Percentiles rank a stretch among this genome's conserved stretches.
phyloP scores from a whole-genome alignment of 2,113 vertebrate species.

The Butastur rufipennis region DNA sequence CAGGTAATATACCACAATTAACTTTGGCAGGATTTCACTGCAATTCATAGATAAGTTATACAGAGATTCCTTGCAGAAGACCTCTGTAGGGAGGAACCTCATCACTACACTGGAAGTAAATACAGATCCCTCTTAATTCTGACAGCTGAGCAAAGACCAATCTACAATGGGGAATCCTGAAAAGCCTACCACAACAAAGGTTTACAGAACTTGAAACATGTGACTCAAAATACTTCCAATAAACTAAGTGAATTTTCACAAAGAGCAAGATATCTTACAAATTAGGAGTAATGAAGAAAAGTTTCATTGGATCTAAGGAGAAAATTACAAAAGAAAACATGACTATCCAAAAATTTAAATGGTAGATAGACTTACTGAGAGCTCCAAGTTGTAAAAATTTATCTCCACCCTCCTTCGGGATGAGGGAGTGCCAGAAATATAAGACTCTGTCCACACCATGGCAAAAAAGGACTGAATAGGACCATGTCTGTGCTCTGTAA shows the following conservation, averaged over 20 bases:
- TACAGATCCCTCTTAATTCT: neutral
- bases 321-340: neutral
- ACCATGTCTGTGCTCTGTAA: neutral
- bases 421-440: neutral
- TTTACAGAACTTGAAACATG: neutral
- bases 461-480: neutral
- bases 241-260: neutral
- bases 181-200: neutral
- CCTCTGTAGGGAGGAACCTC: neutral
- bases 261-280: neutral
- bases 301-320: neutral
- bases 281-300: neutral
- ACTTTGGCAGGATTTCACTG: neutral
- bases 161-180: neutral
- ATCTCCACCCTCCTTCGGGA: neutral
- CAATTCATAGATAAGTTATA: neutral
- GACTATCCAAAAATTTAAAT: neutral
- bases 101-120: neutral
- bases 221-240: neutral
- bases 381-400: neutral
- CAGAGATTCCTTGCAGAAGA: neutral
- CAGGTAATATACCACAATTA: neutral
- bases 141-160: neutral
- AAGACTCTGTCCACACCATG: neutral
- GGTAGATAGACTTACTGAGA: neutral